phyloP scores from a whole-genome alignment of 2,888 invertebrate species.

The Cheilosia impressa region DNA sequence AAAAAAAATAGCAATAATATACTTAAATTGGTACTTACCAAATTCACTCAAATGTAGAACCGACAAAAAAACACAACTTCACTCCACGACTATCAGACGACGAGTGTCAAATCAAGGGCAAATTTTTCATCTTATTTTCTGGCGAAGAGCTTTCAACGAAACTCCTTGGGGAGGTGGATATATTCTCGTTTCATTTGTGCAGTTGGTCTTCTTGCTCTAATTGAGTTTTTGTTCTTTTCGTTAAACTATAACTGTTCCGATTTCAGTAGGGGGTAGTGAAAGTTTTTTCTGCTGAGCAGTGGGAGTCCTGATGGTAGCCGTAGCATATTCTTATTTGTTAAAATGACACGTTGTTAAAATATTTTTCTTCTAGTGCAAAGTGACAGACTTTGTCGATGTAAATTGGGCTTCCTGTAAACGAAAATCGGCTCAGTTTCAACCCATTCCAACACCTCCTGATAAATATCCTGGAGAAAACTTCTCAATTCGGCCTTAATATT shows the following conservation, averaged over 20 bases:
- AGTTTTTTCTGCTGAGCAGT: neutral
- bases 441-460: too few species aligned
- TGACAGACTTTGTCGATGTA: too few species aligned
- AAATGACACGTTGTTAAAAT: too few species aligned
- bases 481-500: too few species aligned
- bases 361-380: too few species aligned
- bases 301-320: neutral
- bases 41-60: conserved; percentile 58
- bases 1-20: neutral
- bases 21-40: conserved; percentile 59
- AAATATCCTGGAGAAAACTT: too few species aligned
- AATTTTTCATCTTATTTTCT: conserved; percentile 73
- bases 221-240: conserved; percentile 1
- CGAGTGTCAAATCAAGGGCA: conserved; percentile 75
- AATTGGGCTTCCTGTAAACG: too few species aligned
- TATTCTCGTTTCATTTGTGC: conserved; percentile 30
- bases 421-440: too few species aligned
- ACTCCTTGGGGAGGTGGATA: conserved; percentile 15
- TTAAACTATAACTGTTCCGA: conserved; percentile 17
- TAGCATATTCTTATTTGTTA: neutral
- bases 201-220: conserved; percentile 21
- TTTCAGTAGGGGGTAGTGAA: conserved; percentile 27
- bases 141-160: conserved; percentile 65
- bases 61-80: conserved; percentile 67
- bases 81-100: conserved; percentile 70